These are phyloP conservation scores for Gorsachius goisagi DNA, from an alignment of 2,113 vertebrate species.

Conservation along the genomic window DNA sequence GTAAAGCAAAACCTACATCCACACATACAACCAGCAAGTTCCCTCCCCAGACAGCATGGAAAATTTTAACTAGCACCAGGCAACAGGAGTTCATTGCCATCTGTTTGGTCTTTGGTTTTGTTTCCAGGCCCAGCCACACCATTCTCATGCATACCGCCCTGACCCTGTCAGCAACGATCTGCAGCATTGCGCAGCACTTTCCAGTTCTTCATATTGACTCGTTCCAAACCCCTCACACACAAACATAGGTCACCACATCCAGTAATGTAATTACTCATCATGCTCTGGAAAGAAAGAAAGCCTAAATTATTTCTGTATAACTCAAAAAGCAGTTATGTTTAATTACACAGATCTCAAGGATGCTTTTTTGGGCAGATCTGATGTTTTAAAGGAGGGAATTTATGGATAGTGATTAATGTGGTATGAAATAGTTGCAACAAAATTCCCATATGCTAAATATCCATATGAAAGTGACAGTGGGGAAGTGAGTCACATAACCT, in stretches of 20 bases:
- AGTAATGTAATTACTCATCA: background rate
- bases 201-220: background rate
- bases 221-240: background rate
- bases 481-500: background rate
- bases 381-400: background rate
- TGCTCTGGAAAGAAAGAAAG: background rate
- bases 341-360: background rate
- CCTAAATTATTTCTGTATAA: background rate
- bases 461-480: background rate
- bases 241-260: background rate
- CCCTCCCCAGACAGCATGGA: background rate
- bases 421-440: background rate
- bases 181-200: background rate
- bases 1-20: background rate
- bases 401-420: background rate
- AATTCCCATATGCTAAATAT: background rate
- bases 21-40: background rate
- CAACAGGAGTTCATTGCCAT: background rate
- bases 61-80: background rate
- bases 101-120: background rate
- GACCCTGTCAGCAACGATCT: background rate
- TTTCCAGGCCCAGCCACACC: background rate
- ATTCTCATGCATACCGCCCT: accelerated
- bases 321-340: background rate
- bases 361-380: background rate